Evolutionary conservation across 2,888 invertebrate genomes (phyloP).

Genomic region (Ornithoptera alexandrae): DNA sequence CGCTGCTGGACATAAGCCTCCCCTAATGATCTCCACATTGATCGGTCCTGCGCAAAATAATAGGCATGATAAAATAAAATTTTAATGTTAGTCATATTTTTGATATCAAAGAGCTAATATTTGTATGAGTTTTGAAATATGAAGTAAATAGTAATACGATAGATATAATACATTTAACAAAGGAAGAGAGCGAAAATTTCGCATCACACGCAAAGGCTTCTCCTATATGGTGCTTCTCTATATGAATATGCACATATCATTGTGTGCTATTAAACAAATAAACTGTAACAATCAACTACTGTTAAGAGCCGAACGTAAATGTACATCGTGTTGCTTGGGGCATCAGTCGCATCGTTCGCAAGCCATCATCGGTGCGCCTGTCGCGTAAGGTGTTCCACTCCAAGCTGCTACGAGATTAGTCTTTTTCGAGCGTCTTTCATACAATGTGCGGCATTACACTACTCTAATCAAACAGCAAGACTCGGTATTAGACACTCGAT

Average conservation of each 20-base stretch:
- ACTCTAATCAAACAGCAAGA: slow-evolving; percentile 76
- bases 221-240: slow-evolving; percentile 61
- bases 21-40: too few species aligned
- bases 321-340: slow-evolving; percentile 66
- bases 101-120: too few species aligned
- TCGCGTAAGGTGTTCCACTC: slow-evolving; percentile 74
- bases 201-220: slow-evolving; percentile 58
- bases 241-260: slow-evolving; percentile 63
- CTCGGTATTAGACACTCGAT: slow-evolving; percentile 72
- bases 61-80: too few species aligned
- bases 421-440: slow-evolving; percentile 61
- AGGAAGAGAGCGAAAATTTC: slow-evolving; percentile 31
- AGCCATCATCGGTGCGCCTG: slow-evolving; percentile 70
- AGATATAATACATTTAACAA: neutral
- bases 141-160: too few species aligned
- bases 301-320: slow-evolving; percentile 64
- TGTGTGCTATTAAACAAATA: slow-evolving; percentile 45
- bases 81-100: too few species aligned
- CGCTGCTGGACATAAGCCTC: too few species aligned
- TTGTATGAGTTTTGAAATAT: too few species aligned
- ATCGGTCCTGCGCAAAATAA: too few species aligned
- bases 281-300: slow-evolving; percentile 66
- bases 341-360: slow-evolving; percentile 57
- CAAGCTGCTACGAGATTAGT: slow-evolving; percentile 70
- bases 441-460: slow-evolving; percentile 74